A percentile compares a stretch with the other conserved stretches of the same genome.
Conservation (phyloP, 2,888 invertebrate genomes). For the Drosophila cyrtoloma region DNA sequence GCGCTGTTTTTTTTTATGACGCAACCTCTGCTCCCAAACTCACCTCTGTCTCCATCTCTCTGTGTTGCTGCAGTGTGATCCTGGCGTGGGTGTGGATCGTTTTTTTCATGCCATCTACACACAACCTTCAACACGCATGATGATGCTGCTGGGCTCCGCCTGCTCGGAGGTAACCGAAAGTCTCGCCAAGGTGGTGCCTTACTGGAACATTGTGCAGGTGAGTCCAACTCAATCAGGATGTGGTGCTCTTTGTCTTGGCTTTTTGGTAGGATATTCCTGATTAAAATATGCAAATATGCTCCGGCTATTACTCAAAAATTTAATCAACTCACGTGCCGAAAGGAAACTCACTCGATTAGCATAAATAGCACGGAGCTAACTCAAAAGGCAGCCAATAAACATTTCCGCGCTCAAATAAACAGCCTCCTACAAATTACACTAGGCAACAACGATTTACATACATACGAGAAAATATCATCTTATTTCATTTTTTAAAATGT, state of each 20-base stretch:
- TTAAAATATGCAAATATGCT: conserved; percentile 73
- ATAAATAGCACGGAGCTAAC: conserved; percentile 61
- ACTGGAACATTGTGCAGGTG: conserved; percentile 97
- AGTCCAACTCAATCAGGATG: conserved; percentile 41
- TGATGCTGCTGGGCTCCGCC: conserved; percentile 93
- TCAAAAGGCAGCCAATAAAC: conserved; percentile 72
- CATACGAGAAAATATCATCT: background rate
- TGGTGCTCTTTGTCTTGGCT: background rate
- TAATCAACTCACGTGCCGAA: conserved; percentile 77
- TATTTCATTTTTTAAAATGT: background rate
- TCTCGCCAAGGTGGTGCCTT: conserved; percentile 95
- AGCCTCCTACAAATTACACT: conserved; percentile 57
- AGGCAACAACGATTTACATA: conserved; percentile 17
- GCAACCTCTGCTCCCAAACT: conserved; percentile 9
- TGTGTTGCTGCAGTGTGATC: conserved; percentile 91
- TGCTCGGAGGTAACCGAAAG: conserved; percentile 97
- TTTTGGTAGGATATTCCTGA: conserved; percentile 38
- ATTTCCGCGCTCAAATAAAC: conserved; percentile 68
- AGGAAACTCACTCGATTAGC: conserved; percentile 68
- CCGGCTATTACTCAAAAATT: conserved; percentile 74
- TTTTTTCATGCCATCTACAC: conserved; percentile 96
- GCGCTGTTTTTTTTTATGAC: conserved; percentile 55
- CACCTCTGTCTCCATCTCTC: conserved; percentile 3
- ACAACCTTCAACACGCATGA: conserved; percentile 90
- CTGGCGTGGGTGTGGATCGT: conserved; percentile 95